phyloP scores from a whole-genome alignment of 2,113 vertebrate genomes.

The Menura novaehollandiae region DNA sequence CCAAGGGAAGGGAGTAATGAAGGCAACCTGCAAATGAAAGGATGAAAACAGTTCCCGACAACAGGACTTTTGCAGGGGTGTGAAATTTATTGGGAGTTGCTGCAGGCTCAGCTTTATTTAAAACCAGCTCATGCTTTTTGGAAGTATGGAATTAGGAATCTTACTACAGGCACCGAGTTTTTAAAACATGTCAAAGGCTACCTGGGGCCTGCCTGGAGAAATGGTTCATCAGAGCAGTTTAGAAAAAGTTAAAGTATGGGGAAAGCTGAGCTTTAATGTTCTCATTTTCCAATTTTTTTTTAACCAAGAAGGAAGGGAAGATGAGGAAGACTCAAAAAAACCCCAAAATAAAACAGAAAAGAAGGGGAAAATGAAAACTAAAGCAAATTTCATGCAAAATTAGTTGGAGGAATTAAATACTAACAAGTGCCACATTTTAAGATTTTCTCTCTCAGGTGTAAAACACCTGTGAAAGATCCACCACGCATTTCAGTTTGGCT shows the following conservation, averaged over 20 bases:
- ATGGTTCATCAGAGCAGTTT: neutral
- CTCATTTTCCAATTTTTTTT: neutral
- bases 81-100: constrained; percentile 15
- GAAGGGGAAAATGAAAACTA: neutral
- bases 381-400: neutral
- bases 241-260: neutral
- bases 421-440: neutral
- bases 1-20: neutral
- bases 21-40: neutral
- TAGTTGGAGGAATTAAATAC: neutral
- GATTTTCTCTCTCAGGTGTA: neutral
- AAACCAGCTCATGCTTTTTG: neutral
- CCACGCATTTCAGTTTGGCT: neutral
- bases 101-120: neutral
- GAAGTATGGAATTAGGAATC: neutral
- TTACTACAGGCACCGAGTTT: neutral
- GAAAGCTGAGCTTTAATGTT: neutral
- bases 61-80: neutral
- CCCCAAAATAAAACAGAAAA: neutral
- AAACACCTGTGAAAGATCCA: neutral
- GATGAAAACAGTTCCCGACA: neutral
- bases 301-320: neutral
- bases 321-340: neutral
- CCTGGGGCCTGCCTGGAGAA: neutral
- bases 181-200: neutral